A percentile compares a stretch with the other conserved stretches of the same genome.
These are phyloP conservation scores for Drosophila arizonae DNA, from an alignment of 1,140 invertebrate species.

Conservation along the genomic window DNA sequence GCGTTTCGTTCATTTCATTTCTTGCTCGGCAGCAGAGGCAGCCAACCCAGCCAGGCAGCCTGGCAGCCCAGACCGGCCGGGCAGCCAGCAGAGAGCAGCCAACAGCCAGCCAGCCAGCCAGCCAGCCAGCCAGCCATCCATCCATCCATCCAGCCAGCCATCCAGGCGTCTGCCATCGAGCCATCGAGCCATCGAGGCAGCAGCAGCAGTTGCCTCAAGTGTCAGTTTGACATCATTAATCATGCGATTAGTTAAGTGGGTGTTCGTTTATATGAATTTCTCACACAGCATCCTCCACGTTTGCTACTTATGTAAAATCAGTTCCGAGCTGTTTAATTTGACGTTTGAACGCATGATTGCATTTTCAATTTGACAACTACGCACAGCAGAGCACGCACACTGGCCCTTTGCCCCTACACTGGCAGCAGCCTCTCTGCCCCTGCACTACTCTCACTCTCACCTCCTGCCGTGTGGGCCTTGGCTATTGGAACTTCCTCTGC, in stretches of 20 bases:
- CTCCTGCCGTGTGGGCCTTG: slow-evolving; percentile 22
- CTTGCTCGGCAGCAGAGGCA: slow-evolving; percentile 19
- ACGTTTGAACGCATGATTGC: slow-evolving; percentile 81
- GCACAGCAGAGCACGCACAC: slow-evolving; percentile 28
- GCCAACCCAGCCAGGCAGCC: slow-evolving; percentile 10
- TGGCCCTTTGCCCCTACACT: slow-evolving; percentile 1
- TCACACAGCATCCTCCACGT: slow-evolving; percentile 23
- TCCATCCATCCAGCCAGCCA: slow-evolving; percentile 13
- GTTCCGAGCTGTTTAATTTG: slow-evolving; percentile 82
- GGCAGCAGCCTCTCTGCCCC: neutral
- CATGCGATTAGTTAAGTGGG: slow-evolving; percentile 83
- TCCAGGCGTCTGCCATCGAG: slow-evolving; percentile 13
- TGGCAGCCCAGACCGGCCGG: slow-evolving; percentile 15
- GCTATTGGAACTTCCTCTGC: slow-evolving; percentile 34
- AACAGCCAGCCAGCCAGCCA: neutral
- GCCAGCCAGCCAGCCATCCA: neutral
- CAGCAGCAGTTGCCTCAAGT: slow-evolving; percentile 57
- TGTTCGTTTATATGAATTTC: slow-evolving; percentile 56
- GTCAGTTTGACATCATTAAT: slow-evolving; percentile 82
- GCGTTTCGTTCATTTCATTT: slow-evolving; percentile 33
- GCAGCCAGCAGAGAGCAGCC: neutral
- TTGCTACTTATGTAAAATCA: slow-evolving; percentile 66
- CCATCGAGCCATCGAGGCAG: slow-evolving; percentile 14
- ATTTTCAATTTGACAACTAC: slow-evolving; percentile 73
- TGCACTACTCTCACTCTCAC: neutral